Evolutionary conservation across 1,140 invertebrate genomes (phyloP).

Genomic region (Melipona quadrifasciata): DNA sequence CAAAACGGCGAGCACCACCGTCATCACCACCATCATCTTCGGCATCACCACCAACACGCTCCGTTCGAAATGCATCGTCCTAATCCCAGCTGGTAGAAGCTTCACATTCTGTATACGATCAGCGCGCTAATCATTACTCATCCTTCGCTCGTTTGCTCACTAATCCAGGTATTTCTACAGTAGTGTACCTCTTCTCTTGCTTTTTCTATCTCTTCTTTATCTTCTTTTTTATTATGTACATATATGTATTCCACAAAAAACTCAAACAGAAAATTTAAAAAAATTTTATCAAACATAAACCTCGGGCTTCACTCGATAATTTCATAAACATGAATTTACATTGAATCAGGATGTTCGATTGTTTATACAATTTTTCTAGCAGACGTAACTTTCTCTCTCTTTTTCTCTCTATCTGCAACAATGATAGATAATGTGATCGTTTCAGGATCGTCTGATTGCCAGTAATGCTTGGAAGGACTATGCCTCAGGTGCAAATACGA

Average conservation of each 20-base stretch:
- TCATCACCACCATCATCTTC: conserved; percentile 64
- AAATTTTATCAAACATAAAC: background rate
- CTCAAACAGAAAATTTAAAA: background rate
- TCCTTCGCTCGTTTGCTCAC: conserved; percentile 56
- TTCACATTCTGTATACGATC: conserved; percentile 49
- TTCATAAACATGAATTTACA: background rate
- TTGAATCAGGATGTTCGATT: background rate
- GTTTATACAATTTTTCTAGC: background rate
- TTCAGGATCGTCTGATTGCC: conserved; percentile 90
- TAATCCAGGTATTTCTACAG: conserved; percentile 69
- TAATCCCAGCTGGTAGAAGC: conserved; percentile 78
- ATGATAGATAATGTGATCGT: background rate
- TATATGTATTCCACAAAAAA: too few relatives aligned
- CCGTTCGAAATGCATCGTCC: conserved; percentile 78
- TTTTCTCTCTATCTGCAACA: background rate
- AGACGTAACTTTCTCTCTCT: background rate
- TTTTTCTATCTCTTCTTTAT: conserved; percentile 30
- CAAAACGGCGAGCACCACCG: conserved; percentile 77
- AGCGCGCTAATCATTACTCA: conserved; percentile 58
- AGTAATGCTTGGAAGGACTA: conserved; percentile 94
- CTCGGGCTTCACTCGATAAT: background rate
- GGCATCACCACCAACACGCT: conserved; percentile 76
- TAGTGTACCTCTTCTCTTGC: conserved; percentile 46
- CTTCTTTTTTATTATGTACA: background rate
- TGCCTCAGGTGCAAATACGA: conserved; percentile 88